Base-by-base conservation (phyloP, 2,113 vertebrate genomes). In the Thomomys bottae region DNA sequence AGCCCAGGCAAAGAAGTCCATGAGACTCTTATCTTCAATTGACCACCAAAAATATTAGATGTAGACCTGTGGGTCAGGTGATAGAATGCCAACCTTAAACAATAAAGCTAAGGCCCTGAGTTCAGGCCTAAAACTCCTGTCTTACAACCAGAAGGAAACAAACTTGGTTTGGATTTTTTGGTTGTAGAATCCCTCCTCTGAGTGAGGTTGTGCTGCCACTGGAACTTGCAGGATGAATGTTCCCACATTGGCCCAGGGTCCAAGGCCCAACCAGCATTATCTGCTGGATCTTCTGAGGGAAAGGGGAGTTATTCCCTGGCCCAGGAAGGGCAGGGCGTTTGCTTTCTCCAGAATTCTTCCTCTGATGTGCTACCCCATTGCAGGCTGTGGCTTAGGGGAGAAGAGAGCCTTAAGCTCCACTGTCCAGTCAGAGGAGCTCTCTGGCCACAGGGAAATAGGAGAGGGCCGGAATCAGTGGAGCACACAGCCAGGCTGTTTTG, bases 311-410 rank as follows among this genome's bases (percentile, higher is more conserved):
- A 66, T 57, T 45, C 75, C n/a, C 79, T 82, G 17, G 4, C 12
- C 61, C 38, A 28, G 23, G 11, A 32, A 72, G 32, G 40, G 11
- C 15, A n/a, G 38, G 20, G n/a, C 21, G 54, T 72, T 89, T 32
- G 15, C 49, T 63, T 89, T 83, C 61, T 45, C 5, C 6, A 76
- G 30, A 57, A 38, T 54, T 1, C 24, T 18, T 0, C 3, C 26
- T 1, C 8, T 15, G 26, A n/a, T 0, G 6, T 8, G 34, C 83
- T 64, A 34, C 20, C 30, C 57, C 9, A 0, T 0, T 2, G 57
- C 49, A 2, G 0, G 40, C 70, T 92, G 78, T 21, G 34, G 12
- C 34, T 76, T 57, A 4, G 18, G 42, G 0, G 4, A 42, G 32
- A 67, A 24, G 32, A n/a, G 66, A 54, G 49, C 49, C 49, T 78